Base-by-base conservation (phyloP, 2,113 vertebrate genomes). In the Salvelinus sp. region DNA sequence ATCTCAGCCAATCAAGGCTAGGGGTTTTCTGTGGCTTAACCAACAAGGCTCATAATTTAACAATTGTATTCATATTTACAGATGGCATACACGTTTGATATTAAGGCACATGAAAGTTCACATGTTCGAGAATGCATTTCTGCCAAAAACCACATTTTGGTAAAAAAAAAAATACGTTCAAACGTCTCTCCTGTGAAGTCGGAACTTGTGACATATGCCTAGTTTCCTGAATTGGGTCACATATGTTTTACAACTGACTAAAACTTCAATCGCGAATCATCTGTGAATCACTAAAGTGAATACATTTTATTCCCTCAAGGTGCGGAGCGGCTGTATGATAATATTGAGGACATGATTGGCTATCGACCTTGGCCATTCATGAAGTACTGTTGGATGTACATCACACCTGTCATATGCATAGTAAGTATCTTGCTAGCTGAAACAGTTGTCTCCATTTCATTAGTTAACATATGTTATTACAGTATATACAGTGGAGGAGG, bases 321-420 rank as follows among this genome's bases (percentile, higher is more conserved):
- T 87, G 96, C 95, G 0, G 90, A 95, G 33, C 94, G 93, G 71
- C 95, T 95, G 76, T 97, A 98, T 66, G 94, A 96, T 86, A 96
- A 96, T 76, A 68, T 97, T n/a, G 91, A 96, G 82, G 95, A 97
- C 83, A 99, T 99, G 97, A 98, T 98, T 83, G 97, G 97, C 30
- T 96, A 95, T 87, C 93, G 92, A 25, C 97, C 96, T 0, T 94
- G 94, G 95, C 93, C 96, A 4, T 79, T 95, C 70, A 91, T 98
- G 87, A 98, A 98, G 91, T 93, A 95, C 22, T 98, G 96, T 82
- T 98, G 97, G 97, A 80, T 94, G 83, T 94, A 93, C 84, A 48
- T 97, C 67, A 97, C 97, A 30, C 96, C 97, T 0, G 91, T 91
- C 4, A 73, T 97, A 69, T 98, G 97, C 76, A 85, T 93, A 84